Evolutionary conservation across 2,888 invertebrate genomes (phyloP), one percentile per base, ranked within the genome.

Genomic region (Poecilobothrus nobilitatus): DNA sequence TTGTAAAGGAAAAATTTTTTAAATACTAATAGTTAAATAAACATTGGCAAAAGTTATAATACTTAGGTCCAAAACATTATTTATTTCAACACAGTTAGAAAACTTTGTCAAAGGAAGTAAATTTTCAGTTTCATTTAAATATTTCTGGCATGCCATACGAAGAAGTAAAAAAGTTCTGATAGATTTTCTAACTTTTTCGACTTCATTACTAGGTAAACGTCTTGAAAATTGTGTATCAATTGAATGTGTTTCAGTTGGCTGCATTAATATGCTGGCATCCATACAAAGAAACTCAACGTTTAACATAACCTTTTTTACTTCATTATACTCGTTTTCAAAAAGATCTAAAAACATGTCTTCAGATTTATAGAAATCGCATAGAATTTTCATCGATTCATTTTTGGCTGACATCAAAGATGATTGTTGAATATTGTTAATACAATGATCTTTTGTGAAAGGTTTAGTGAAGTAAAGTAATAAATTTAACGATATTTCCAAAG

Each of bases 271-370:
- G 68, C 93, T 93, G 66, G 95, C 93, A 81, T 99, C 98, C 94
- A 96, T 96, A 82, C 95, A 94, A 72, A 99, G 81, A 87, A 94
- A 95, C 79, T 97, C 97, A 1, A 97, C 95, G 81, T 94, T 95
- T 67, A 95, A 79, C 1, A 89, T 89, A 21, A 89, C 86, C 78
- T 92, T 94, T 74, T 89, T 89, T 88, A 97, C 92, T 82, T 97
- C 95, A 78, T 91, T 91, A 81, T 93, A 95, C 76, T 99, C 98
- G 80, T 97, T 96, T 82, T 99, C 98, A 81, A 99, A 99, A 88
- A 99, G 92, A 80, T 99, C 98, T 70, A 98, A 84, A 83, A 99
- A 99, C 76, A 98, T 95, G 78, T 98, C 97, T 83, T 98, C 97
- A 75, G 94, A 93, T 87, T 96, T 97, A 82, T 95, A 97, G 82